Percentiles rank a stretch among this genome's conserved stretches.
These are phyloP conservation scores for Phaonia tiefii DNA, from an alignment of 2,888 invertebrate species.

Conservation along the genomic window DNA sequence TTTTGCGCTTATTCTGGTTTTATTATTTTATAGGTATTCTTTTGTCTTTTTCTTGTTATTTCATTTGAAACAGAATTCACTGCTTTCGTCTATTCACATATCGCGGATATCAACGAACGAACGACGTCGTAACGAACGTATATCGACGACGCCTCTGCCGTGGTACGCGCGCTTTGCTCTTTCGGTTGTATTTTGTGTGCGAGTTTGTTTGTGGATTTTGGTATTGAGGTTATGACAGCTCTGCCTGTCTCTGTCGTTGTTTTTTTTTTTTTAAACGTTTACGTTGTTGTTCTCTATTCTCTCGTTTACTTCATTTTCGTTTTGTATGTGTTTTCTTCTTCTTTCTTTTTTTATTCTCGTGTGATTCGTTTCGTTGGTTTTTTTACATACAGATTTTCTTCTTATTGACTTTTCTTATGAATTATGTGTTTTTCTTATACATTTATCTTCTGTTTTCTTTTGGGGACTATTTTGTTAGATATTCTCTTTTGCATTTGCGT, in stretches of 20 bases:
- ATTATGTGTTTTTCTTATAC: slow-evolving; percentile 59
- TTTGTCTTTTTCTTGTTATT: too few relatives aligned
- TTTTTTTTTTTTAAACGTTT: slow-evolving; percentile 48
- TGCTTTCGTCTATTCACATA: too few relatives aligned
- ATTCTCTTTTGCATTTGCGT: slow-evolving; percentile 33
- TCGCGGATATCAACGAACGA: too few relatives aligned
- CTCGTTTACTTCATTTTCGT: slow-evolving; percentile 69
- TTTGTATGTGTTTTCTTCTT: neutral
- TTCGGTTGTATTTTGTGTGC: slow-evolving; percentile 44
- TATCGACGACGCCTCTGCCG: slow-evolving; percentile 41
- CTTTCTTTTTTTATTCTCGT: slow-evolving; percentile 70
- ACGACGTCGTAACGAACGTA: slow-evolving; percentile 6
- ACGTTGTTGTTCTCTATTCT: slow-evolving; percentile 60
- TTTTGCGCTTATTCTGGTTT: too few relatives aligned
- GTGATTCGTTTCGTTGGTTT: slow-evolving; percentile 43
- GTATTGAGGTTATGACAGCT: slow-evolving; percentile 8
- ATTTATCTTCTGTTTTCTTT: slow-evolving; percentile 56
- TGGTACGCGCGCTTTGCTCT: slow-evolving; percentile 50
- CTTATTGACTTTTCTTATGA: slow-evolving; percentile 65
- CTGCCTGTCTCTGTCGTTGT: slow-evolving; percentile 21
- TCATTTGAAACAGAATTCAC: too few relatives aligned
- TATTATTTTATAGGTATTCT: too few relatives aligned
- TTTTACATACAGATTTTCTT: slow-evolving; percentile 48
- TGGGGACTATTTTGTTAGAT: neutral
- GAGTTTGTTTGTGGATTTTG: slow-evolving; percentile 54